Evolutionary conservation across 2,888 invertebrate species (phyloP).

Genomic region (Caenorhabditis sp.): DNA sequence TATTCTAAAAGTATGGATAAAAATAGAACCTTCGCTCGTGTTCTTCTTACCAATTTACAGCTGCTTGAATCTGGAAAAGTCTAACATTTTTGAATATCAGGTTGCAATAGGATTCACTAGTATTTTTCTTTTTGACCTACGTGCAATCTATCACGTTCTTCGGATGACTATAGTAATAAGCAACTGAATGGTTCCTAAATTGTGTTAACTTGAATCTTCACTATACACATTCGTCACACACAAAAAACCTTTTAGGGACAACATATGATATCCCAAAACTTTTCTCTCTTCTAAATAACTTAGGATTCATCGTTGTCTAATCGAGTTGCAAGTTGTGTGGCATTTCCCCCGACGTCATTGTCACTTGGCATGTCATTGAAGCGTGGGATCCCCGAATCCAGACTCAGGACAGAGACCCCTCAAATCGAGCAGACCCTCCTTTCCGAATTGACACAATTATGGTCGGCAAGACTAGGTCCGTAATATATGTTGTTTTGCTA

Average conservation of each 20-base stretch:
- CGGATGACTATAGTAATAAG: constrained; percentile 22
- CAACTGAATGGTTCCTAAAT: constrained; percentile 31
- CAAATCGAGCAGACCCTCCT: neutral
- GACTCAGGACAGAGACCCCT: neutral
- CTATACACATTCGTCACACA: constrained; percentile 50
- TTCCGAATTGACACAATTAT: constrained; percentile 45
- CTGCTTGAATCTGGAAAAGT: neutral
- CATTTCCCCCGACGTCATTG: constrained; percentile 48
- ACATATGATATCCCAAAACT: constrained; percentile 36
- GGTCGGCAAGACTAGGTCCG: constrained; percentile 6
- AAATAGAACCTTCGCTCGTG: constrained; percentile 6
- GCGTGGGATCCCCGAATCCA: constrained; percentile 51
- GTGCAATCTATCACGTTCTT: constrained; percentile 4
- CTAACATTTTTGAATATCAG: neutral
- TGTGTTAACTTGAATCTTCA: constrained; percentile 28
- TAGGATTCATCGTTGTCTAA: constrained; percentile 36
- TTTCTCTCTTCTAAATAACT: constrained; percentile 26
- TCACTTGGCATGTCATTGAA: constrained; percentile 51
- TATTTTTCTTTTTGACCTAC: neutral
- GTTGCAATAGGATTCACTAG: neutral
- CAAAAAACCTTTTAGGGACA: constrained; percentile 40
- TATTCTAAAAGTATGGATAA: neutral
- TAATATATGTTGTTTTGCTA: constrained; percentile 35
- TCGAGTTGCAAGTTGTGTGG: constrained; percentile 19
- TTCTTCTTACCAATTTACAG: neutral